Evolutionary conservation across 2,888 invertebrate genomes (phyloP).

Genomic region (Petrolisthes cinctipes): DNA sequence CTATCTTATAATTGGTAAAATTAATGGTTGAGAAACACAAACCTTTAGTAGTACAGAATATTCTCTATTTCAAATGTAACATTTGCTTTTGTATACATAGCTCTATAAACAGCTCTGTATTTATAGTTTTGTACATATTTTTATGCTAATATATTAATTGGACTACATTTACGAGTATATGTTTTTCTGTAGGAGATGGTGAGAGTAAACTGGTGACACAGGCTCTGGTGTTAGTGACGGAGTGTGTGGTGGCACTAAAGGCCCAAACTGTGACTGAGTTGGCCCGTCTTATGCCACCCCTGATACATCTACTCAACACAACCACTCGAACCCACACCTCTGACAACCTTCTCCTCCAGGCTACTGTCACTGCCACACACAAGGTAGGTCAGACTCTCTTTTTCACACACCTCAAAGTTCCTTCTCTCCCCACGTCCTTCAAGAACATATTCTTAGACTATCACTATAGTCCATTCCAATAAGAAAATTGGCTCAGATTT

Average conservation of each 20-base stretch:
- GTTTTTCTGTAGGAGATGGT: neutral
- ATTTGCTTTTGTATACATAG: neutral
- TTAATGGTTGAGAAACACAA: too few relatives aligned
- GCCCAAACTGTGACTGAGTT: slow-evolving; percentile 30
- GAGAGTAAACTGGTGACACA: slow-evolving; percentile 44
- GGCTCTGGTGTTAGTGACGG: slow-evolving; percentile 48
- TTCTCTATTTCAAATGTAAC: neutral
- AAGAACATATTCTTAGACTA: too few relatives aligned
- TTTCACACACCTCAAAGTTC: neutral
- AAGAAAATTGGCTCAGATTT: too few relatives aligned
- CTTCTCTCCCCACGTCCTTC: neutral
- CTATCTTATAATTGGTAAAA: too few relatives aligned
- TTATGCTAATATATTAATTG: neutral
- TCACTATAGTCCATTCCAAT: too few relatives aligned
- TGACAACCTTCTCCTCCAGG: slow-evolving; percentile 17
- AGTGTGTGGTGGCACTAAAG: slow-evolving; percentile 43
- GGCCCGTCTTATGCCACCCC: slow-evolving; percentile 31
- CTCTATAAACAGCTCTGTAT: neutral
- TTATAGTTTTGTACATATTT: neutral
- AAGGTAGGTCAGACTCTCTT: slow-evolving; percentile 34
- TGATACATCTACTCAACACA: slow-evolving; percentile 10
- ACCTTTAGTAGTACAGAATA: too few relatives aligned
- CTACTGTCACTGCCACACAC: slow-evolving; percentile 42
- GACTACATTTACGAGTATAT: neutral
- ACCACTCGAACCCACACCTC: neutral